A percentile compares a stretch with the other conserved stretches of the same genome.
Evolutionary conservation across 2,113 vertebrate species (phyloP).

Genomic region (Mesembrinibis cayennensis): DNA sequence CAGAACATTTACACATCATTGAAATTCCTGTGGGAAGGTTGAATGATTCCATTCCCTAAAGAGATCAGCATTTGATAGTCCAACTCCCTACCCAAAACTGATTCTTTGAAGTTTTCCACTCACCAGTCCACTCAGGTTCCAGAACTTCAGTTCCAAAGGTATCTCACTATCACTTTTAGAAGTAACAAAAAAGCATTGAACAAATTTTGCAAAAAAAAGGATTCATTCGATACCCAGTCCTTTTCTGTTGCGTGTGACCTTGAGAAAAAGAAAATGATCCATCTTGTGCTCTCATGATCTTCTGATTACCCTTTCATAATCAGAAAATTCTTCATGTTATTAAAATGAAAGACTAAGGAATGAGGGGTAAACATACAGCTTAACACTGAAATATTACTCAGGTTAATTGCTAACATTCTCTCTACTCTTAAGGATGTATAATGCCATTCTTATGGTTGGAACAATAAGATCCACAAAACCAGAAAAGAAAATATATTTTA

Average conservation of each 20-base stretch:
- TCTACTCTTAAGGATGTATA: not conserved
- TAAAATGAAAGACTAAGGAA: not conserved
- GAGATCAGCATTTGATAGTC: not conserved
- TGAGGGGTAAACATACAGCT: not conserved
- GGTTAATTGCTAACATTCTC: not conserved
- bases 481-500: not conserved
- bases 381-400: not conserved
- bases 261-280: not conserved
- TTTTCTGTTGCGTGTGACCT: not conserved
- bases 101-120: not conserved
- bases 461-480: not conserved
- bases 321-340: not conserved
- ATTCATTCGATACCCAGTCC: not conserved
- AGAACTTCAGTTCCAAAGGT: not conserved
- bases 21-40: not conserved
- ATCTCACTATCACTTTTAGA: not conserved
- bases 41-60: constrained; percentile 12
- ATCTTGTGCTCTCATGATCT: not conserved
- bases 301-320: not conserved
- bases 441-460: not conserved
- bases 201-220: not conserved
- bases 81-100: not conserved
- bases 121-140: not conserved
- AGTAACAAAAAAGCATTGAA: not conserved
- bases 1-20: constrained; percentile 4